A percentile compares a stretch with the other conserved stretches of the same genome.
Conservation (phyloP, 2,888 invertebrate genomes). For the Aphrophora alni region DNA sequence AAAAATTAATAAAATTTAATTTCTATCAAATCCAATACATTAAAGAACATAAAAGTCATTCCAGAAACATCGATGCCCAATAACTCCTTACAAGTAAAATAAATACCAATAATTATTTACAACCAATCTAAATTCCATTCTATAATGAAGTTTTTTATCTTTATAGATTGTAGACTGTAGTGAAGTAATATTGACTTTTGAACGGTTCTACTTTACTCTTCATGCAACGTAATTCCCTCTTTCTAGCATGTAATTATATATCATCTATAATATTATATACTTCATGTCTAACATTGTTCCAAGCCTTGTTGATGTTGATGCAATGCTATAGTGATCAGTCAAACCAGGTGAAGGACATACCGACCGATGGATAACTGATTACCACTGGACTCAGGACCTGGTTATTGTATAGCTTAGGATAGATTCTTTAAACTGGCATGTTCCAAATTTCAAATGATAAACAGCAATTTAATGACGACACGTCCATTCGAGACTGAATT, state of each 20-base stretch:
- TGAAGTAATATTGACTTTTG: neutral
- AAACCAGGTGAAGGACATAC: neutral
- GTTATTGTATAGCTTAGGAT: no score
- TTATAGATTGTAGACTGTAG: neutral
- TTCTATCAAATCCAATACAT: no score
- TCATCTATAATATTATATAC: slow-evolving; percentile 9
- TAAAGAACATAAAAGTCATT: no score
- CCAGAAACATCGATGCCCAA: no score
- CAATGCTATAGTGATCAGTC: neutral
- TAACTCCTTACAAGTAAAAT: neutral
- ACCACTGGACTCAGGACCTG: no score
- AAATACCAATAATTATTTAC: neutral
- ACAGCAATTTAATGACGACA: neutral
- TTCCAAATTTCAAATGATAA: neutral
- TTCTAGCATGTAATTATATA: neutral
- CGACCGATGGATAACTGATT: no score
- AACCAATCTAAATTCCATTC: neutral
- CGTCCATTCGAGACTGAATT: neutral
- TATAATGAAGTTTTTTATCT: neutral
- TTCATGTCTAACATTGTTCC: neutral
- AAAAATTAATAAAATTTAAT: no score
- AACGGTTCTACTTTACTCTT: neutral
- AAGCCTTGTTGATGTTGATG: neutral
- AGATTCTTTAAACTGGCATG: neutral
- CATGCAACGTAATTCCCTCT: neutral